Evolutionary conservation across 2,888 invertebrate species (phyloP).

Genomic region (Sinotaia quadrata): DNA sequence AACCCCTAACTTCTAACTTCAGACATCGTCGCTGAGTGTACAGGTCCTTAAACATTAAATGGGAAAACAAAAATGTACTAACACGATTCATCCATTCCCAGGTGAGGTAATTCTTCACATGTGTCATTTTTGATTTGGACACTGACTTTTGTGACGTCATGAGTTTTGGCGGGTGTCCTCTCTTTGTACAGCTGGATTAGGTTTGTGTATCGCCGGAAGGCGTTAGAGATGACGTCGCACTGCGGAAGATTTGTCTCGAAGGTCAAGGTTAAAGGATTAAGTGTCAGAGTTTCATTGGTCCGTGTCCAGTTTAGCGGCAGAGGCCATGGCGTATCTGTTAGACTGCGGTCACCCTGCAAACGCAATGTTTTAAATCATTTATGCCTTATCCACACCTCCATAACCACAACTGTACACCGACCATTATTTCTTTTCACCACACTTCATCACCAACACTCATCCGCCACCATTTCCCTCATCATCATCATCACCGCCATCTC

Average conservation of each 20-base stretch:
- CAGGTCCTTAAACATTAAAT: background rate
- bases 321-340: conserved; percentile 28
- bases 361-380: background rate
- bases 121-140: background rate
- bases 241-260: conserved; percentile 10
- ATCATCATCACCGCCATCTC: background rate
- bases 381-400: too few relatives aligned
- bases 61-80: background rate
- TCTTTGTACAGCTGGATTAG: background rate
- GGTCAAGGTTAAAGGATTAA: conserved; percentile 6
- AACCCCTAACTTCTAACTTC: too few relatives aligned
- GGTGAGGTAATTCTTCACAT: conserved; percentile 12
- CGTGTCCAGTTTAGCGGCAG: conserved; percentile 21
- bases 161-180: background rate
- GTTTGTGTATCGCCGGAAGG: conserved; percentile 4
- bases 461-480: background rate
- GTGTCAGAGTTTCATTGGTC: conserved; percentile 1
- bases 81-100: conserved; percentile 21
- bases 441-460: background rate
- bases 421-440: too few relatives aligned
- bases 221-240: conserved; percentile 27
- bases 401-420: too few relatives aligned
- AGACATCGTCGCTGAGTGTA: too few relatives aligned
- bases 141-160: background rate
- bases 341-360: conserved; percentile 24